Conservation (phyloP, 2,888 invertebrate species). For the Calliopum simillimum region DNA sequence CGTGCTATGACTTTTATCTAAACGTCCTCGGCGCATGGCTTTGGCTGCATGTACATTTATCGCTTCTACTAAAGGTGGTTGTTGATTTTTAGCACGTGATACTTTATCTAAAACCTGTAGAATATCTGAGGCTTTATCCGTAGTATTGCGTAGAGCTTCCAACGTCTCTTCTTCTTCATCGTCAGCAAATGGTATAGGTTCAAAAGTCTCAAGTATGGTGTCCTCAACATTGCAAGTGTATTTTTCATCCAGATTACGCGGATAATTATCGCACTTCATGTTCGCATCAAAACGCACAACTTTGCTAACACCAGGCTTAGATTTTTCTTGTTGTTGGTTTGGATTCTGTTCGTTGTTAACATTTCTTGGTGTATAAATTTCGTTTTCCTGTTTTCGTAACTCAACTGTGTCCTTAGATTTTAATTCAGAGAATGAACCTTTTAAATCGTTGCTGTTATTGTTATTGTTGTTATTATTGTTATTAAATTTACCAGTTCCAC, state of each 20-base stretch:
- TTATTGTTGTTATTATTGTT: conserved; percentile 35
- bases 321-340: conserved; percentile 45
- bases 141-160: conserved; percentile 51
- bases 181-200: conserved; percentile 67
- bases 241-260: conserved; percentile 58
- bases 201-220: conserved; percentile 66
- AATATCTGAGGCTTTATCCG: conserved; percentile 47
- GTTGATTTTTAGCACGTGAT: conserved; percentile 36
- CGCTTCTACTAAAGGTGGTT: conserved; percentile 54
- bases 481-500: conserved; percentile 49
- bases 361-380: not conserved
- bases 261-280: conserved; percentile 65
- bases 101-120: conserved; percentile 49
- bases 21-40: conserved; percentile 68
- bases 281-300: conserved; percentile 67
- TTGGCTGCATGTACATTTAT: conserved; percentile 56
- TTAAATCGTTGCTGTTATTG: conserved; percentile 39
- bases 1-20: conserved; percentile 86
- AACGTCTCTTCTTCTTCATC: conserved; percentile 57
- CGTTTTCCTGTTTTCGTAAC: conserved; percentile 29
- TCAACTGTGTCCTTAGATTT: conserved; percentile 50
- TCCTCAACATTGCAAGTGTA: conserved; percentile 67
- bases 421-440: conserved; percentile 49
- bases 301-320: conserved; percentile 65
- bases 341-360: conserved; percentile 33